Conservation (phyloP, 2,888 invertebrate species). For the Stenoptilia bipunctidactyla region DNA sequence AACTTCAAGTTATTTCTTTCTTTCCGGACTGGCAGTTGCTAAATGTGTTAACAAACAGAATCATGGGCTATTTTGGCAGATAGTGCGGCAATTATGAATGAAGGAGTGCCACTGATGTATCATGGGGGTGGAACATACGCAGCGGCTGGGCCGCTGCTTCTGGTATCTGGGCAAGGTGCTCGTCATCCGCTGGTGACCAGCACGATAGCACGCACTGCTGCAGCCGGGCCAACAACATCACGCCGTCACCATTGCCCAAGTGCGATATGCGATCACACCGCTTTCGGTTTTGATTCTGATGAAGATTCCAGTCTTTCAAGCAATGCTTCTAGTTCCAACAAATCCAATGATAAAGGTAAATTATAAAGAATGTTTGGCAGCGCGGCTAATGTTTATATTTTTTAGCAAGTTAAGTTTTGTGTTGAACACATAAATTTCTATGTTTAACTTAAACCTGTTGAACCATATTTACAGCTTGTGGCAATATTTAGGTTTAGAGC, state of each 20-base stretch:
- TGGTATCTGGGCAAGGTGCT: constrained; percentile 27
- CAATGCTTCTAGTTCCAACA: constrained; percentile 59
- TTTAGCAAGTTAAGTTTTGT: too few species aligned
- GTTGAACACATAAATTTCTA: too few species aligned
- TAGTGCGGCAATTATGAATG: constrained; percentile 39
- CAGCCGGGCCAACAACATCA: constrained; percentile 23
- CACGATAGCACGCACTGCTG: constrained; percentile 28
- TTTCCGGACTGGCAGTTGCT: too few species aligned
- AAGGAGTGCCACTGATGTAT: constrained; percentile 52
- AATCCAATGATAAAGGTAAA: constrained; percentile 55
- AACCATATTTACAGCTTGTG: too few species aligned
- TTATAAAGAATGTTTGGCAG: too few species aligned
- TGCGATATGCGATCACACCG: constrained; percentile 35
- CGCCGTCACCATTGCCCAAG: constrained; percentile 24
- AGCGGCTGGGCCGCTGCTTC: constrained; percentile 17
- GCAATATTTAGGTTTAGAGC: too few species aligned
- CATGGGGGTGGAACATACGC: constrained; percentile 29
- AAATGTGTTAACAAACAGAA: too few species aligned
- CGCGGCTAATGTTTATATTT: too few species aligned
- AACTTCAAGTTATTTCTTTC: too few species aligned
- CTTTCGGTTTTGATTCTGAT: constrained; percentile 59
- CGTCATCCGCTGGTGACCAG: constrained; percentile 41
- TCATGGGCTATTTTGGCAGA: too few species aligned
- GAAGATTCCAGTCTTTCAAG: constrained; percentile 65
- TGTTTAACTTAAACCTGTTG: too few species aligned